A percentile compares a stretch with the other conserved stretches of the same genome.
Evolutionary conservation across 2,797 vertebrate genomes (phyloP).

Genomic region (Distichodus sexfasciatus): DNA sequence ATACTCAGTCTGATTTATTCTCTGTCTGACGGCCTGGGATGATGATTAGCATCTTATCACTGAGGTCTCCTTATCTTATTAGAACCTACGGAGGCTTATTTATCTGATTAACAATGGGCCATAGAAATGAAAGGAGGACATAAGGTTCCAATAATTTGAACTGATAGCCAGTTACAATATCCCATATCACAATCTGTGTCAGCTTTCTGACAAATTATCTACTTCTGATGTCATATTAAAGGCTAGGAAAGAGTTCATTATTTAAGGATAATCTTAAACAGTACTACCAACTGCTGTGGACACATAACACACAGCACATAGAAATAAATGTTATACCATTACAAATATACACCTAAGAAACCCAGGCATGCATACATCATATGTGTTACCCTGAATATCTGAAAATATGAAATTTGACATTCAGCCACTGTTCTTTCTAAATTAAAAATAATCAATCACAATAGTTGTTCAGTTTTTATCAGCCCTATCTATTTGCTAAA

Average conservation of each 20-base stretch:
- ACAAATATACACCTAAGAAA: no score
- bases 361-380: no score
- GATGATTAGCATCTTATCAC: slow-evolving; percentile 38
- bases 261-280: no score
- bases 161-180: neutral
- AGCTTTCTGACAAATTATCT: neutral
- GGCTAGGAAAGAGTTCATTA: neutral
- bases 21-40: slow-evolving; percentile 24
- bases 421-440: no score
- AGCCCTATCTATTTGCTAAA: no score
- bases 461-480: no score
- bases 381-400: no score
- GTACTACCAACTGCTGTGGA: no score
- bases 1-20: slow-evolving; percentile 10
- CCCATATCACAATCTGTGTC: slow-evolving; percentile 1
- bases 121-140: slow-evolving; percentile 33
- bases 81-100: slow-evolving; percentile 38
- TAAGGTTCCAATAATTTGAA: slow-evolving; percentile 24
- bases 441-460: no score
- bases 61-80: slow-evolving; percentile 45
- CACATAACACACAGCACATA: no score
- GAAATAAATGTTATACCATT: no score
- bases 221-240: neutral
- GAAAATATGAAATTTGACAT: no score
- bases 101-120: slow-evolving; percentile 40